These are phyloP conservation scores for Nesogale talazaci DNA, from an alignment of 2,113 vertebrate species.

Conservation along the genomic window DNA sequence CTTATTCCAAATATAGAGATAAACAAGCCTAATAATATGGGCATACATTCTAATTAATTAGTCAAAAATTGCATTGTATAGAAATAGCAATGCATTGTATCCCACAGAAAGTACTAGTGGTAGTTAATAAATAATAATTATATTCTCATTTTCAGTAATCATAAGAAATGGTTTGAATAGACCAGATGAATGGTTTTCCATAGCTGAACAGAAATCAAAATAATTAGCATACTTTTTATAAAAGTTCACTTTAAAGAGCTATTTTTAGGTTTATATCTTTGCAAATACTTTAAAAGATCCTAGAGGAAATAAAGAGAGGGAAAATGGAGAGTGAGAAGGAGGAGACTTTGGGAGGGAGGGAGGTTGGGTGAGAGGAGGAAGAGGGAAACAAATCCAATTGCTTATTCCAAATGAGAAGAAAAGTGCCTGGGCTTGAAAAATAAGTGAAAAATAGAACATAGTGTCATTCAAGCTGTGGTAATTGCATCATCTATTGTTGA, in stretches of 20 bases:
- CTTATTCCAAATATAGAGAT: slow-evolving; percentile 66
- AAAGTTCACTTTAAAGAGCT: slow-evolving; percentile 65
- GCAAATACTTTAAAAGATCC: slow-evolving; percentile 57
- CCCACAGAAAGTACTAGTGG: slow-evolving; percentile 50
- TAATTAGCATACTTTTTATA: slow-evolving; percentile 65
- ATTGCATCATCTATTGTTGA: too few relatives aligned
- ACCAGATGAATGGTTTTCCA: slow-evolving; percentile 69
- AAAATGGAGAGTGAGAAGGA: neutral
- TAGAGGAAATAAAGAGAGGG: slow-evolving; percentile 27
- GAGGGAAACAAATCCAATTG: slow-evolving; percentile 12
- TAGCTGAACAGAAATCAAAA: slow-evolving; percentile 72
- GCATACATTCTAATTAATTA: slow-evolving; percentile 75
- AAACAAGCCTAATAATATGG: slow-evolving; percentile 64
- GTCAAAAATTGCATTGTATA: slow-evolving; percentile 62
- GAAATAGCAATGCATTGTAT: slow-evolving; percentile 64
- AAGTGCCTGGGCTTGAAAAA: slow-evolving; percentile 39
- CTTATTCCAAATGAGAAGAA: slow-evolving; percentile 58
- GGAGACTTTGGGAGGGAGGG: slow-evolving; percentile 7
- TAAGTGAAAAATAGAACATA: slow-evolving; percentile 48
- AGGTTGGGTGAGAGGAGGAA: neutral
- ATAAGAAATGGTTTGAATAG: slow-evolving; percentile 72
- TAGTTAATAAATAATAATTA: slow-evolving; percentile 77
- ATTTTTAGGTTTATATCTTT: slow-evolving; percentile 64
- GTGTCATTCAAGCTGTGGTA: neutral
- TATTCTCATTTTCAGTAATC: slow-evolving; percentile 68